These are phyloP conservation scores for Ferdinandea cuprea DNA, from an alignment of 2,888 invertebrate species.

Conservation along the genomic window DNA sequence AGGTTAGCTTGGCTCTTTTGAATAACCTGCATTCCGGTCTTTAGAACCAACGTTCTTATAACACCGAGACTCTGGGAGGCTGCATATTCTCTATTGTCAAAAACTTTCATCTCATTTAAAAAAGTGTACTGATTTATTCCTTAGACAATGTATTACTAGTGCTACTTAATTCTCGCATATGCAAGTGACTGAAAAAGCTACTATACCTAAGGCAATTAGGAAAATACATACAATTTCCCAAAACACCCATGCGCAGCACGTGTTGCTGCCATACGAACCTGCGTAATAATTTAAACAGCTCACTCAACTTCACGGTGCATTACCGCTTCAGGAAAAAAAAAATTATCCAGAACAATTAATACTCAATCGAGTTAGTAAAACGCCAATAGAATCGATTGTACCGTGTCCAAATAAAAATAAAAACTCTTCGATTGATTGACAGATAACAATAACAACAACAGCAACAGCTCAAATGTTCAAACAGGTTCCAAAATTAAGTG, in stretches of 20 bases:
- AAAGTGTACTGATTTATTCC: too few relatives aligned
- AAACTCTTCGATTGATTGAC: conserved; percentile 30
- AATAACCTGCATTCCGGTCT: too few relatives aligned
- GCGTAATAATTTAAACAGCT: conserved; percentile 19
- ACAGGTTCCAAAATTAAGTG: conserved; percentile 40
- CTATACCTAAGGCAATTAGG: too few relatives aligned
- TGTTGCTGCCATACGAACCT: background rate
- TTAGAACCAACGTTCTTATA: too few relatives aligned
- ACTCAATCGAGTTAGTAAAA: conserved; percentile 7
- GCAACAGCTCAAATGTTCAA: conserved; percentile 36
- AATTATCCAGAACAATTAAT: conserved; percentile 5
- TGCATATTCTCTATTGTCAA: too few relatives aligned
- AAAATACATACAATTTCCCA: too few relatives aligned
- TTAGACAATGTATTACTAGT: too few relatives aligned
- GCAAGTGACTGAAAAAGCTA: too few relatives aligned
- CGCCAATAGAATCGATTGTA: conserved; percentile 23
- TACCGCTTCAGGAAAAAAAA: background rate
- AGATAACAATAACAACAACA: conserved; percentile 34
- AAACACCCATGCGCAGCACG: background rate
- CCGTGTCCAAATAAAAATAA: conserved; percentile 11
- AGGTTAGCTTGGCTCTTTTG: too few relatives aligned
- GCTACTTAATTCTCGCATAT: too few relatives aligned
- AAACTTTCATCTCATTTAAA: too few relatives aligned
- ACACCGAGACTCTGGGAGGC: too few relatives aligned
- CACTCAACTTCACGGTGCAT: background rate